These are phyloP conservation scores for Apodemus agrarius DNA, from an alignment of 2,797 vertebrate species.

Conservation along the genomic window DNA sequence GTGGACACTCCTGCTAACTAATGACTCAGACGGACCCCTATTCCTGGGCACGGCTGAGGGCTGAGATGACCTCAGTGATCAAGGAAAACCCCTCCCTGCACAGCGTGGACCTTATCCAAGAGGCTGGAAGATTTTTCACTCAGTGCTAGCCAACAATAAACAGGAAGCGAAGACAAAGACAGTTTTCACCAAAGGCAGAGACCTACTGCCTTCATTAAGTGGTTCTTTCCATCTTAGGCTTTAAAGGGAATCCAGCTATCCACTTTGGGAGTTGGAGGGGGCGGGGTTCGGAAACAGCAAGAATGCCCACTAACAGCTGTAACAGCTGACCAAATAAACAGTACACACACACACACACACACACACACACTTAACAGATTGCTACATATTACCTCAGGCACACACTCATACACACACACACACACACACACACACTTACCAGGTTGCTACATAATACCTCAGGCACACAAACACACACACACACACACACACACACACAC, in stretches of 20 bases:
- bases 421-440: too few relatives aligned
- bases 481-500: too few relatives aligned
- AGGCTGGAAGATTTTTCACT: background rate
- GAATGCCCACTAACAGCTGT: background rate
- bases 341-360: background rate
- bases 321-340: background rate
- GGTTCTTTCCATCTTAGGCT: background rate
- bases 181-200: background rate
- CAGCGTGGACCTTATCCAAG: too few relatives aligned
- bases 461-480: too few relatives aligned
- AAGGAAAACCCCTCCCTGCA: background rate
- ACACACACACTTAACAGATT: background rate
- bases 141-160: background rate
- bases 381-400: background rate
- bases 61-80: background rate
- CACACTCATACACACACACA: too few relatives aligned
- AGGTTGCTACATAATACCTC: too few relatives aligned
- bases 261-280: background rate
- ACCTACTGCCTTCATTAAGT: background rate
- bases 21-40: background rate
- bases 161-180: background rate
- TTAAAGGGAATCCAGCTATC: background rate
- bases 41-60: background rate
- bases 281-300: background rate
- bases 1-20: background rate